Conservation (phyloP, 1,140 invertebrate species). For the Cyclargus thomasi region DNA sequence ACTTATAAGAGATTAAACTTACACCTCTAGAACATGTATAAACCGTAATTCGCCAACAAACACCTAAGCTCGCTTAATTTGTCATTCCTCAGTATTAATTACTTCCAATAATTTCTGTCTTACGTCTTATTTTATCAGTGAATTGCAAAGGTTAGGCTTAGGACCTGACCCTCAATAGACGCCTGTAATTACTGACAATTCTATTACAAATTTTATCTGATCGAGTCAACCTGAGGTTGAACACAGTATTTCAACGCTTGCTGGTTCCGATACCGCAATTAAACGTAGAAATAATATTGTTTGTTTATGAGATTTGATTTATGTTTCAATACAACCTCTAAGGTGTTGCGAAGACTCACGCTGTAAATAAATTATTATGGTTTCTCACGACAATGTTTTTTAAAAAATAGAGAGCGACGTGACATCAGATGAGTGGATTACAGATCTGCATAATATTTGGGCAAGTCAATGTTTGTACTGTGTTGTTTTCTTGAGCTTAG, state of each 20-base stretch:
- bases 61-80: not conserved
- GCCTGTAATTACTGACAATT: conserved; percentile 58
- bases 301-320: conserved; percentile 5
- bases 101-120: conserved; percentile 14
- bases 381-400: not conserved
- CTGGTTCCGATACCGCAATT: conserved; percentile 25
- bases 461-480: no score
- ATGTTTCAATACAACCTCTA: not conserved
- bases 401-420: no score
- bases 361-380: not conserved
- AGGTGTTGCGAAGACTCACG: not conserved
- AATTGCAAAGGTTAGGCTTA: conserved; percentile 33
- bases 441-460: no score
- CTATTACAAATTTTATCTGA: conserved; percentile 53
- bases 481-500: no score
- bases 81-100: not conserved
- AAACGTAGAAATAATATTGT: conserved; percentile 17
- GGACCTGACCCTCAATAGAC: conserved; percentile 30
- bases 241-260: conserved; percentile 27
- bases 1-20: no score
- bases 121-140: conserved; percentile 29
- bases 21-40: no score
- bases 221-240: conserved; percentile 28
- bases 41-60: not conserved
- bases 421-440: no score